Conservation (phyloP, 2,113 vertebrate species). For the Collichthys lucidus region DNA sequence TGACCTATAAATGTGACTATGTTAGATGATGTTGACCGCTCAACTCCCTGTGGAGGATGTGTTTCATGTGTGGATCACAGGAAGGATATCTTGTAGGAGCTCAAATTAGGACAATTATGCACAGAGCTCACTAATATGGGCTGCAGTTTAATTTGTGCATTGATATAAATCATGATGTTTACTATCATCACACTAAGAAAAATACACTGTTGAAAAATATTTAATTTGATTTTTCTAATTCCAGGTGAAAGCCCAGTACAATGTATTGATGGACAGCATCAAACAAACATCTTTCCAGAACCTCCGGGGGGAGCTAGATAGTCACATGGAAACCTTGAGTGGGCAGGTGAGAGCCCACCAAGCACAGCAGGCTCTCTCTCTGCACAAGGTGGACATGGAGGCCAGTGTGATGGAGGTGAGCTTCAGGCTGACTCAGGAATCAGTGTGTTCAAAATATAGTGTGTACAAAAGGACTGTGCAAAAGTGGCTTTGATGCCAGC, state of each 20-base stretch:
- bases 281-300: constrained; percentile 86
- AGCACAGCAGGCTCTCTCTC: constrained; percentile 86
- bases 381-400: constrained; percentile 89
- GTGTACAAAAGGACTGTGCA: not conserved
- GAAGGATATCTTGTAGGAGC: not conserved
- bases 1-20: constrained; percentile 2
- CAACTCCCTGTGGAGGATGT: not conserved
- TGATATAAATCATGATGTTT: not conserved
- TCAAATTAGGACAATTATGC: not conserved
- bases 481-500: not conserved
- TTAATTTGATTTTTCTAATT: not conserved
- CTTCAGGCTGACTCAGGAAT: not conserved
- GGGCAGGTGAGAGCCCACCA: constrained; percentile 83
- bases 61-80: constrained; percentile 15
- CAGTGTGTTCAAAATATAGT: not conserved
- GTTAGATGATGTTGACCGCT: not conserved
- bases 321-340: constrained; percentile 81
- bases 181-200: not conserved
- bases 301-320: constrained; percentile 85
- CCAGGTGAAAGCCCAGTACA: constrained; percentile 87
- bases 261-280: constrained; percentile 83
- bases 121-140: not conserved
- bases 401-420: constrained; percentile 86
- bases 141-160: not conserved
- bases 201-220: too few relatives aligned